Percentiles rank a stretch among this genome's conserved stretches.
phyloP scores from a whole-genome alignment of 2,797 vertebrate genomes.

The Sebastes oblongus region DNA sequence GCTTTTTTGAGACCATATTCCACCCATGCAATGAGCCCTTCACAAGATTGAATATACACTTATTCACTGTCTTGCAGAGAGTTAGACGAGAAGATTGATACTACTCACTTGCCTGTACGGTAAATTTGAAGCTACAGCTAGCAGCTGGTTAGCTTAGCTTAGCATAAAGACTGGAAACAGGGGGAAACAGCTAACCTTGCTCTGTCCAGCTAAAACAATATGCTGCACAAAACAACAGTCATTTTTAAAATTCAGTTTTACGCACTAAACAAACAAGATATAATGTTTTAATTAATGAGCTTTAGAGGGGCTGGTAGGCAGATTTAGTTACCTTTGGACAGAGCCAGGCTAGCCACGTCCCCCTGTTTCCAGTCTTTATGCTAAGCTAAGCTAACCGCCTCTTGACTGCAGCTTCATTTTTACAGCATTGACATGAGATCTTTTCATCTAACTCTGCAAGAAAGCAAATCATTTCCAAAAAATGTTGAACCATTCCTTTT shows the following conservation, averaged over 20 bases:
- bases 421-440: not conserved
- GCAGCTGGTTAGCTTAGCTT: not conserved
- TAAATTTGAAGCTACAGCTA: not conserved
- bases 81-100: not conserved
- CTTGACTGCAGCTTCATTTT: not conserved
- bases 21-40: no score
- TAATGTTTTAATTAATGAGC: not conserved
- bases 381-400: not conserved
- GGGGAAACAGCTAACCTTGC: not conserved
- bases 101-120: not conserved
- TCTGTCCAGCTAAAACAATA: not conserved
- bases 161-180: not conserved
- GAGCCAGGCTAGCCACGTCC: not conserved
- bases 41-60: not conserved
- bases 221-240: not conserved
- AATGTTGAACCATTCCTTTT: not conserved
- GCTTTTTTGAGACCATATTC: no score
- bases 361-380: not conserved
- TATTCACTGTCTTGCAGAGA: not conserved
- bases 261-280: not conserved
- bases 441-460: not conserved
- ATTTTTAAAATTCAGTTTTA: not conserved
- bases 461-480: not conserved
- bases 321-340: not conserved
- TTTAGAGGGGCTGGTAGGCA: not conserved